Base-by-base conservation (phyloP, 2,113 vertebrate genomes). In the Sus scrofa region DNA sequence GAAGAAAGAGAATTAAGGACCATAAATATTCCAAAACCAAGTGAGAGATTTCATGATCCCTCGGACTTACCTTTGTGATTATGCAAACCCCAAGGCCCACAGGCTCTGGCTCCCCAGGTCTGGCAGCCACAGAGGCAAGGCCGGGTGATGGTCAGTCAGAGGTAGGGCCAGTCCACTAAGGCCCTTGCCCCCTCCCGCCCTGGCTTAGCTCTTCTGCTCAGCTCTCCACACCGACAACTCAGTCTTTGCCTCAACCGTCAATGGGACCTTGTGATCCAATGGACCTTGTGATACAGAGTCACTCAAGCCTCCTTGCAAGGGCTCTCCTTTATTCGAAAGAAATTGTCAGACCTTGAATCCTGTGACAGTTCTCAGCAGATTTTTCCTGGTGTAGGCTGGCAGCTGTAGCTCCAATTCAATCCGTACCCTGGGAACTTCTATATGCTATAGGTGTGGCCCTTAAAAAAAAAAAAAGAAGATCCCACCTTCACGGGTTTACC, bases 1-100 rank as follows among this genome's bases (percentile, higher is more conserved):
- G 39, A 78, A 82, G 16, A 84, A 70, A 86, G 32, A 92, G 67
- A 96, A 91, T 71, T 70, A 65, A 86, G 8, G 22, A 26, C 79
- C 65, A 2, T 32, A 82, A 86, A 73, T 60, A 12, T 86, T 74
- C 32, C 20, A 9, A 77, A 88, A 58, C 52, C 32, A 71, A 27
- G 11, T 16, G 34, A 67, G 54, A 58, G 24, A 14, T 95, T 93
- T 95, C 34, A 91, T 18, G 18, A 13, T 85, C 60, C 65, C 39
- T 86, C 52, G 34, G 15, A 34, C 70, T 63, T 79, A 26, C 32
- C 56, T 70, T 85, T 91, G 10, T 75, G 13, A 39, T 11, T 3
- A 75, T 5, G 18, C 6, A 37, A 67, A 73, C 10, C 10, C 50
- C 56, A 44, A n/a, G 50, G 37, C 20, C 8, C 58, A 7, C 0